These are phyloP conservation scores for Aepyceros melampus DNA, from an alignment of 2,113 vertebrate genomes.

Conservation along the genomic window DNA sequence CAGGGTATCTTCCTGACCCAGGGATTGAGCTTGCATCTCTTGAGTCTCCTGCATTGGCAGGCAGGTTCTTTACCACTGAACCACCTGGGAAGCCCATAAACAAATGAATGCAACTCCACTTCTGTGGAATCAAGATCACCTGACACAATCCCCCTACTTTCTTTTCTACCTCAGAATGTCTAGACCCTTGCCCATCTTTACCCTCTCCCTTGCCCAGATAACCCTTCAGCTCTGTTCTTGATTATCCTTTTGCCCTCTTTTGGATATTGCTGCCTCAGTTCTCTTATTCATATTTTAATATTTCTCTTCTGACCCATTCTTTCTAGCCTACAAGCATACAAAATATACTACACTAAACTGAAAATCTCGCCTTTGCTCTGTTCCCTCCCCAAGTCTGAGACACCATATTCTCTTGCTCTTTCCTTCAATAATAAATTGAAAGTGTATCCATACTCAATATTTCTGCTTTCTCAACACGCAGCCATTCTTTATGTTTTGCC, in stretches of 20 bases:
- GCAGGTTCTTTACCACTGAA: neutral
- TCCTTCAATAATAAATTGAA: neutral
- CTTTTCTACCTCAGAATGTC: neutral
- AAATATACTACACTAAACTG: neutral
- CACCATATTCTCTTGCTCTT: neutral
- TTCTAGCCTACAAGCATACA: neutral
- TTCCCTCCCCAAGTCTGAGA: neutral
- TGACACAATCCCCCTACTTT: neutral
- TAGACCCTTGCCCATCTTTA: neutral
- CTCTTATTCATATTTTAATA: neutral
- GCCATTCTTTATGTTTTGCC: neutral
- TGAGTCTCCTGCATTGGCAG: neutral
- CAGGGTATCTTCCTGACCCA: neutral
- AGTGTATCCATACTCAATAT: neutral
- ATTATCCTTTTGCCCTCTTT: neutral
- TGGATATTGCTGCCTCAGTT: neutral
- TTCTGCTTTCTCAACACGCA: neutral
- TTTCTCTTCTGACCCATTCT: neutral
- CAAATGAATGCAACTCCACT: neutral
- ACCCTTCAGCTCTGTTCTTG: neutral
- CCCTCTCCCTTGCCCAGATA: neutral
- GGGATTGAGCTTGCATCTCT: neutral
- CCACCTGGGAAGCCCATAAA: neutral
- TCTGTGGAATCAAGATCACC: neutral
- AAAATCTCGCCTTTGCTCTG: neutral